Evolutionary conservation across 1,140 invertebrate species (phyloP), one percentile per base, ranked within the genome.

Genomic region (Lepidurus arcticus): DNA sequence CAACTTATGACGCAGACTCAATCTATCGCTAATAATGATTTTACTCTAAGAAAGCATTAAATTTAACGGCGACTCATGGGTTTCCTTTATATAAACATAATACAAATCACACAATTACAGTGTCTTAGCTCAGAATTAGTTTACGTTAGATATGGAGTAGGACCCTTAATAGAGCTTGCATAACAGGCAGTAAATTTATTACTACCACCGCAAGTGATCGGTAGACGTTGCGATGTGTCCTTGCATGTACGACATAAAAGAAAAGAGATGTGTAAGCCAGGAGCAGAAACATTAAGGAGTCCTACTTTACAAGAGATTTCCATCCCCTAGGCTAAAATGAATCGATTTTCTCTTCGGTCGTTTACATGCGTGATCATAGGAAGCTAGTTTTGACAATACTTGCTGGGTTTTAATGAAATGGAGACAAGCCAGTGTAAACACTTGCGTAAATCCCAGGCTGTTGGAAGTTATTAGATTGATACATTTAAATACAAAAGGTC

Each of bases 1-100:
- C 53, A n/a, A 65, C 53, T 65, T 65, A 65, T 65, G 16, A 65
- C 53, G 53, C 53, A 65, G 53, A 65, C 53, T 65, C 53, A 65
- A 13, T 65, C 8, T 7, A 21, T 0, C 16, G 13, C 53, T 65
- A 65, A 9, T 13, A 65, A 65, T 65, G 7, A 16, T 21, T 11
- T 21, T 21, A 13, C 21, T 16, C 53, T 65, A n/a, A 7, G 21
- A n/a, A 13, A 65, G 53, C 21, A 5, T 65, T 9, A 7, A 65
- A 65, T 7, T 65, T 65, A 65, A 65, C 2, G 21, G 16, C 53
- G 45, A 11, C 13, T 65, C 53, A 1, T 65, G 13, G 16, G n/a
- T 65, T 21, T 7, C 3, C 53, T 65, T 13, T 21, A 16, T 65
- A 65, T 16, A 65, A 65, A 13, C 13, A 34, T 34, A 34, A 34